A percentile compares a stretch with the other conserved stretches of the same genome.
phyloP scores from a whole-genome alignment of 2,797 vertebrate species.

The Hydrolagus colliei region DNA sequence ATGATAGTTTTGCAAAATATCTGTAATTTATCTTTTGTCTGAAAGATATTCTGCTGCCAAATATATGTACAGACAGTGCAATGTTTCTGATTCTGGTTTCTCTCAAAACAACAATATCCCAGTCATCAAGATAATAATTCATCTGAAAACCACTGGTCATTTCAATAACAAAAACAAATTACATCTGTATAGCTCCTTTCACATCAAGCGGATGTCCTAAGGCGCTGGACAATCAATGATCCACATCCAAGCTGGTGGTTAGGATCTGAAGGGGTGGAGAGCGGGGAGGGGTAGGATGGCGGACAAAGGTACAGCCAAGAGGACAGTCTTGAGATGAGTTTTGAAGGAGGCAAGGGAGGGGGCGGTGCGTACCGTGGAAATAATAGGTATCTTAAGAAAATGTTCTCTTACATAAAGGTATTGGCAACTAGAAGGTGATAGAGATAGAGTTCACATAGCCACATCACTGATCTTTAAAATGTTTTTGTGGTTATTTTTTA shows the following conservation, averaged over 20 bases:
- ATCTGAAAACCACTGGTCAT: too few relatives aligned
- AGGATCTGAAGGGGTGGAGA: too few relatives aligned
- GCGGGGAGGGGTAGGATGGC: too few relatives aligned
- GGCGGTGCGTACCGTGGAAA: neutral
- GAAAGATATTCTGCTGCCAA: conserved; percentile 14
- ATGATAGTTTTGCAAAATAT: conserved; percentile 40
- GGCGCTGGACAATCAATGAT: neutral
- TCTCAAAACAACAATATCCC: neutral
- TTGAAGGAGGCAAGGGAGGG: too few relatives aligned
- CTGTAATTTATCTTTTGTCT: conserved; percentile 56
- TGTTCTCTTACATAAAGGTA: neutral
- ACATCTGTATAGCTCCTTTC: neutral
- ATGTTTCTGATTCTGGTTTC: neutral
- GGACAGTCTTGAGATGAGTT: too few relatives aligned
- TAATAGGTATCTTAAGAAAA: neutral
- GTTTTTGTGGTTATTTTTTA: neutral
- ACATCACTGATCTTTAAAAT: neutral
- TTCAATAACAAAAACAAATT: neutral
- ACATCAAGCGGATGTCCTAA: neutral
- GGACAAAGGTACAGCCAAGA: too few relatives aligned
- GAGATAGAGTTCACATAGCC: neutral
- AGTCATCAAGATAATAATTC: too few relatives aligned
- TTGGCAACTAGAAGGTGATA: neutral
- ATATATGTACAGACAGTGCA: conserved; percentile 8
- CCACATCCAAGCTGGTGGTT: too few relatives aligned